Conservation (phyloP, 2,113 vertebrate species). For the Tachuris rubrigastra region DNA sequence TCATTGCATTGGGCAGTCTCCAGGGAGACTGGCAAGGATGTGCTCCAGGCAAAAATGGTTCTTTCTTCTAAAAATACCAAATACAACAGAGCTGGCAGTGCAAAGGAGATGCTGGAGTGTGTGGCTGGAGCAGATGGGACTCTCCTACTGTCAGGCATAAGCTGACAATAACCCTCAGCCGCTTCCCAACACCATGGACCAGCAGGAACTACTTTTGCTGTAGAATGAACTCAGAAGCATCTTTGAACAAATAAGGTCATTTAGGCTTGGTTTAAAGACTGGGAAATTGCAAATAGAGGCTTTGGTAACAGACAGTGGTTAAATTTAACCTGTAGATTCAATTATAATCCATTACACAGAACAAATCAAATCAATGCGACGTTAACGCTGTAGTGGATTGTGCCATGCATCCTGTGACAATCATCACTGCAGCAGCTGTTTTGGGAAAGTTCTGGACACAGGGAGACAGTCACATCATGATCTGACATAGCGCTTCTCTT, state of each 20-base stretch:
- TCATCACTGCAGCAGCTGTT: not conserved
- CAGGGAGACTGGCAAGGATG: not conserved
- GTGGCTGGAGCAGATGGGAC: not conserved
- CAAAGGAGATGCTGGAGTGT: not conserved
- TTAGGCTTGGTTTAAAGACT: not conserved
- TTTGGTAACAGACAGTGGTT: not conserved
- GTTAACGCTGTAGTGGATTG: not conserved
- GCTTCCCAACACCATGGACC: not conserved
- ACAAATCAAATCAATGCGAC: not conserved
- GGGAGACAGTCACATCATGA: not conserved
- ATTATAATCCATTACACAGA: conserved; percentile 16
- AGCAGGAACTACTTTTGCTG: not conserved
- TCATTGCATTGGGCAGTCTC: not conserved
- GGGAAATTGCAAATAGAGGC: not conserved
- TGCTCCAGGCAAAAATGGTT: not conserved
- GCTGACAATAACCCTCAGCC: not conserved
- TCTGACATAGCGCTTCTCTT: not conserved
- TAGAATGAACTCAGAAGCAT: not conserved
- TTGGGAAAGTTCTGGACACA: not conserved
- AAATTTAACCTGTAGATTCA: conserved; percentile 23
- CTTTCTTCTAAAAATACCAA: not conserved
- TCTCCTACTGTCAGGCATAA: not conserved
- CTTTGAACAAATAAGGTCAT: not conserved
- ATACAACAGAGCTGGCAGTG: not conserved
- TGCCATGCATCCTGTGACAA: not conserved